Base-by-base conservation (phyloP, 35 echinoderm and acorn worm genomes). In the Ophioderma brevispina region DNA sequence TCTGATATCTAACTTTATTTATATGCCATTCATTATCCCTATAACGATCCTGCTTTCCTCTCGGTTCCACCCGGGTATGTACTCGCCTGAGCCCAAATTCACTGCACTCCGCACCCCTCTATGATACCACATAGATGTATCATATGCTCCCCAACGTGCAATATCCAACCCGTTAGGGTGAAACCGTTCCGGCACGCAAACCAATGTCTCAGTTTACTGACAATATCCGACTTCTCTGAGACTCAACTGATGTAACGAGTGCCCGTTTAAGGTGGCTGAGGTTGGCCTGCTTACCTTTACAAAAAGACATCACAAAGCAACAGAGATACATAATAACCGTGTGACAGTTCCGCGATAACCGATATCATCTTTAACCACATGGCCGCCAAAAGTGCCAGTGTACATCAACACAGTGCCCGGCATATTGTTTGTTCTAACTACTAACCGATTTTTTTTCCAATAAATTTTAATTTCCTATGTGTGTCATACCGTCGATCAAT, bases 21-120 rank as follows among this genome's bases (percentile, higher is more conserved):
- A n/a, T n/a, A 55, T 97, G 95, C 92, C 92, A 97, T 11, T 88
- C 64, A 37, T 92, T 97, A 49, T 97, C 92, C 21, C 33, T 85
- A 81, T 94, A 97, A 30, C 40, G 17, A 80, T 78, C 76, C 28
- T 38, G 40, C 13, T 79, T 84, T 2, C 63, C 46, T 40, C 46
- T 81, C 1, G 94, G 90, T 15, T 23, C 19, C 40, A 97, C 88
- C 5, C 39, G 42, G 17, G 64, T 40, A 35, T 89, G 33, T 64
- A 94, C 52, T 94, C 92, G 35, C 95, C 95, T 8, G 89, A 89
- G 32, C 95, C 95, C 0, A 97, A 64, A 35, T 97, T 90, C 39
- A 97, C 49, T 18, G 95, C n/a, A 94, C 80, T 36, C 86, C 95
- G 32, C 39, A 80, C 46, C 8, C 95, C 95, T 81, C 77, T 23